phyloP scores from a whole-genome alignment of 2,113 vertebrate genomes.

The Micronycteris hirsuta region DNA sequence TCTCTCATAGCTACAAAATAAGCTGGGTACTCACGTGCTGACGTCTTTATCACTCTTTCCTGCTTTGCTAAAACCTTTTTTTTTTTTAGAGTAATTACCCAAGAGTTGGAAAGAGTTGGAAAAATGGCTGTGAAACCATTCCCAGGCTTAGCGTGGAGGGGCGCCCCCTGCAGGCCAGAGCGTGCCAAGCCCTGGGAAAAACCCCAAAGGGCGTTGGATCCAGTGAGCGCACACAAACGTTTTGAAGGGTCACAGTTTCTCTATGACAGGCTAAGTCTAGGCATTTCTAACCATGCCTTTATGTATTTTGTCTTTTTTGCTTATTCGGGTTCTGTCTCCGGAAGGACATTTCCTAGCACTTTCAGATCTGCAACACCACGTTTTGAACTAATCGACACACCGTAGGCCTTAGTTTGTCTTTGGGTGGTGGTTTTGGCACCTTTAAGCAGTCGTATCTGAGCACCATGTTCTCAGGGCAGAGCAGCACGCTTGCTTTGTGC shows the following conservation, averaged over 20 bases:
- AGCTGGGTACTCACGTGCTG: background rate
- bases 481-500: background rate
- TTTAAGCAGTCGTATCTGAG: background rate
- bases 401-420: background rate
- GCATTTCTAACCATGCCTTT: background rate
- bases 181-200: background rate
- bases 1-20: background rate
- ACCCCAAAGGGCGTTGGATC: background rate
- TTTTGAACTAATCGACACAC: background rate
- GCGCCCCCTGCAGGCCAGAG: background rate
- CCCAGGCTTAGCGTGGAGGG: background rate
- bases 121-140: too few species aligned
- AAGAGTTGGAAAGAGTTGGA: background rate
- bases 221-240: background rate
- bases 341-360: background rate
- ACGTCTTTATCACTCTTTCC: too few species aligned
- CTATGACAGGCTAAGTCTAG: fast-evolving
- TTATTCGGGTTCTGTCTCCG: background rate
- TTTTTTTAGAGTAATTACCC: background rate
- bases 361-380: background rate
- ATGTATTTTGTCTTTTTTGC: background rate
- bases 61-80: background rate
- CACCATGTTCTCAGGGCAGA: background rate
- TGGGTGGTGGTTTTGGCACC: background rate
- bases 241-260: background rate